These are phyloP conservation scores for Cydia fagiglandana DNA, from an alignment of 1,140 invertebrate species.

Conservation along the genomic window DNA sequence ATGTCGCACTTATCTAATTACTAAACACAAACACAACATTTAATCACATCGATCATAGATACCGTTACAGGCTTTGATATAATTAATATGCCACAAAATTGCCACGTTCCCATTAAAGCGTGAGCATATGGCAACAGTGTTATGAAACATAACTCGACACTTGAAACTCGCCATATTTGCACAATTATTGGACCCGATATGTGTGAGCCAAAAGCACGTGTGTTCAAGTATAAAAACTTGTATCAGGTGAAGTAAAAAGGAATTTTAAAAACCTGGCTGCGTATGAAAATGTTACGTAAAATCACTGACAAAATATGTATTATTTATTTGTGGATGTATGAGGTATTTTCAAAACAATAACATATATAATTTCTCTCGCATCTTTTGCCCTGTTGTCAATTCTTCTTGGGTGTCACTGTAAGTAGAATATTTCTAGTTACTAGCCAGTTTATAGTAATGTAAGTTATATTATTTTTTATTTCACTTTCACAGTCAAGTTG, in stretches of 20 bases:
- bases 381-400: too few relatives aligned
- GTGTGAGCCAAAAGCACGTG: background rate
- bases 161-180: slow-evolving; percentile 24
- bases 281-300: background rate
- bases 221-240: background rate
- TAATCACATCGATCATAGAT: background rate
- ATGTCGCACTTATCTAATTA: background rate
- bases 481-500: too few relatives aligned
- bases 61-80: background rate
- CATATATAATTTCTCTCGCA: too few relatives aligned
- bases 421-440: too few relatives aligned
- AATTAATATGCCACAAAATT: slow-evolving; percentile 22
- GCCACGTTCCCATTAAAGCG: slow-evolving; percentile 17
- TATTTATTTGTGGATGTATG: too few relatives aligned
- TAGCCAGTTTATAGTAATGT: too few relatives aligned
- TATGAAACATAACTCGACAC: slow-evolving; percentile 27
- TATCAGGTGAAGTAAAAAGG: background rate
- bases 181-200: slow-evolving; percentile 3
- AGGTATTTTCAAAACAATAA: too few relatives aligned
- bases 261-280: background rate
- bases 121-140: slow-evolving; percentile 25
- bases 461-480: too few relatives aligned
- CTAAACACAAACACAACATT: background rate
- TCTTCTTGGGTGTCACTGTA: too few relatives aligned
- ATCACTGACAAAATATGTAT: background rate